Percentiles rank a stretch among this genome's conserved stretches.
phyloP scores from a whole-genome alignment of 2,888 invertebrate genomes.

The Julus scandinavius region DNA sequence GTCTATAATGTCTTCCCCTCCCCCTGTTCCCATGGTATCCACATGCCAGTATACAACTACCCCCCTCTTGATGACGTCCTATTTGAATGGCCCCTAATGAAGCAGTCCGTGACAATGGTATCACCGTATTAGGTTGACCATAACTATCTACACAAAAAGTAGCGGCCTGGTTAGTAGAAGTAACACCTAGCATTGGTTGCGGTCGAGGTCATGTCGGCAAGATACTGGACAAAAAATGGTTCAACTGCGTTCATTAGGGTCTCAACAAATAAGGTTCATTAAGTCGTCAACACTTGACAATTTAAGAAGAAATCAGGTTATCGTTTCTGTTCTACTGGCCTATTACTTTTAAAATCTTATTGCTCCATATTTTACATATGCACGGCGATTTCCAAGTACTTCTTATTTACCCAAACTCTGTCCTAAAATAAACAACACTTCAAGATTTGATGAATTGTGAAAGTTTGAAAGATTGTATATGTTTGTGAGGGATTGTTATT shows the following conservation, averaged over 20 bases:
- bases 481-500: neutral
- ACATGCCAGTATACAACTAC: too few species aligned
- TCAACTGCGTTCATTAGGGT: neutral
- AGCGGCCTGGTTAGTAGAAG: neutral
- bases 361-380: neutral
- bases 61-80: too few species aligned
- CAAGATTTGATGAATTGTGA: neutral
- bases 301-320: neutral
- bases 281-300: neutral
- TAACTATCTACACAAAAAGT: neutral
- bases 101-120: too few species aligned
- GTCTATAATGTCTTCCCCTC: too few species aligned
- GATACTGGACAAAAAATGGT: neutral
- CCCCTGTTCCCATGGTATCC: too few species aligned
- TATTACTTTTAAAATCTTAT: neutral
- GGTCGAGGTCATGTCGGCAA: neutral
- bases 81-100: too few species aligned
- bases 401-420: neutral
- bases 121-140: neutral
- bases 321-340: slow-evolving; percentile 11
- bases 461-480: neutral
- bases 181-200: neutral
- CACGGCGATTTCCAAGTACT: too few species aligned
- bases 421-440: neutral
- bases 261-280: neutral